phyloP scores from a whole-genome alignment of 2,797 vertebrate species.

The Hippocampus kuda region DNA sequence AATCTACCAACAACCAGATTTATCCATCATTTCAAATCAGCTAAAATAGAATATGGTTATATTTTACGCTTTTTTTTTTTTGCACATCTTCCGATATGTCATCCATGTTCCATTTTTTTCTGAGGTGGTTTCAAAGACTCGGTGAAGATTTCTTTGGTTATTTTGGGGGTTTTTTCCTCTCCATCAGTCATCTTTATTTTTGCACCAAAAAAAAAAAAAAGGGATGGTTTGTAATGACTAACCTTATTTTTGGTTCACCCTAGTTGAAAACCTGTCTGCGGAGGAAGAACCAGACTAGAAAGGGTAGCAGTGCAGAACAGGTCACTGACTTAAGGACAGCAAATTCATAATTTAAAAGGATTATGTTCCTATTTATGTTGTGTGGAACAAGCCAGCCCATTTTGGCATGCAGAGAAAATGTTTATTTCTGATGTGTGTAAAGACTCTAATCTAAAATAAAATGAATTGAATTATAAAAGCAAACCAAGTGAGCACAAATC shows the following conservation, averaged over 20 bases:
- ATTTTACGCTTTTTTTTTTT: not conserved
- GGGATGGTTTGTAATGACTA: not conserved
- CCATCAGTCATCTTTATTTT: not conserved
- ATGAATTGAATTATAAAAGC: not conserved
- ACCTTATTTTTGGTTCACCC: not conserved
- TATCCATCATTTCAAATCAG: not conserved
- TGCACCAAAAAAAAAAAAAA: not conserved
- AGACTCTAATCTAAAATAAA: not conserved
- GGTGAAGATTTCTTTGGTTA: not conserved
- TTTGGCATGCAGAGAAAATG: not conserved
- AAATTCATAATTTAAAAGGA: not conserved
- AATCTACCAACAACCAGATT: not conserved
- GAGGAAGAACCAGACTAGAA: not conserved
- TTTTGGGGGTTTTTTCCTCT: not conserved
- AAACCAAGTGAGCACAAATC: not conserved
- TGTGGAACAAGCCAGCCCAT: not conserved
- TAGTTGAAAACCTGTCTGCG: not conserved
- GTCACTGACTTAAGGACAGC: not conserved
- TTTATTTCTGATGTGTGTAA: not conserved
- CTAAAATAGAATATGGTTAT: not conserved
- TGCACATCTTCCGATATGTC: not conserved
- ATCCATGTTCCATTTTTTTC: not conserved
- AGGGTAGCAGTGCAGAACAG: not conserved
- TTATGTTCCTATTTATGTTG: not conserved
- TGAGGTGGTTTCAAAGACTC: not conserved